Evolutionary conservation across 2,888 invertebrate species (phyloP).

Genomic region (Merodon equestris): DNA sequence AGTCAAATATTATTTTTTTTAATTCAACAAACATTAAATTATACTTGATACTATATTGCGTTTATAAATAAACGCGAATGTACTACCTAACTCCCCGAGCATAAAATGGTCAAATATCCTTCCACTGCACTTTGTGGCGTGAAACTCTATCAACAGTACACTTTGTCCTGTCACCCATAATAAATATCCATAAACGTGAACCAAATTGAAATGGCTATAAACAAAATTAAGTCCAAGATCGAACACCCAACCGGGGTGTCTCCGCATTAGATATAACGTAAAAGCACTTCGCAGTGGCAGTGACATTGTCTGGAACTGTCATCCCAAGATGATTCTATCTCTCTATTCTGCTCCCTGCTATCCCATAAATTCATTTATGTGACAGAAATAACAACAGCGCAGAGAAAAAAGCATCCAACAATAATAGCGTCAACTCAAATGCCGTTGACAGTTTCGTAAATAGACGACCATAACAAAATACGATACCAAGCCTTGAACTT

Average conservation of each 20-base stretch:
- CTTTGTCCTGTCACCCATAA: neutral
- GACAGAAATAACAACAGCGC: neutral
- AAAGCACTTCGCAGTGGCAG: neutral
- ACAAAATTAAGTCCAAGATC: conserved; percentile 7
- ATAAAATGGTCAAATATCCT: too few species aligned
- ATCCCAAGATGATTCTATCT: conserved; percentile 8
- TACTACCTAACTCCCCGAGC: too few species aligned
- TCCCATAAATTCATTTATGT: conserved; percentile 17
- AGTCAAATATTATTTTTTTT: too few species aligned
- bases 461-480: conserved; percentile 4
- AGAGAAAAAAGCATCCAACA: too few species aligned
- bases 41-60: too few species aligned
- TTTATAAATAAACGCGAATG: too few species aligned
- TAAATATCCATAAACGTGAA: neutral
- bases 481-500: conserved; percentile 24
- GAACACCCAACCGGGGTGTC: neutral
- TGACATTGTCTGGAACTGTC: conserved; percentile 5
- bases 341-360: neutral
- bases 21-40: too few species aligned
- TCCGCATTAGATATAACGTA: conserved; percentile 7
- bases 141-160: neutral
- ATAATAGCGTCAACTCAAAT: conserved; percentile 11
- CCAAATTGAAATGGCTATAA: neutral
- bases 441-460: conserved; percentile 40
- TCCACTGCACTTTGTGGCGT: too few species aligned